Evolutionary conservation across 2,888 invertebrate genomes (phyloP).

Genomic region (Drosophila flavopinicola): DNA sequence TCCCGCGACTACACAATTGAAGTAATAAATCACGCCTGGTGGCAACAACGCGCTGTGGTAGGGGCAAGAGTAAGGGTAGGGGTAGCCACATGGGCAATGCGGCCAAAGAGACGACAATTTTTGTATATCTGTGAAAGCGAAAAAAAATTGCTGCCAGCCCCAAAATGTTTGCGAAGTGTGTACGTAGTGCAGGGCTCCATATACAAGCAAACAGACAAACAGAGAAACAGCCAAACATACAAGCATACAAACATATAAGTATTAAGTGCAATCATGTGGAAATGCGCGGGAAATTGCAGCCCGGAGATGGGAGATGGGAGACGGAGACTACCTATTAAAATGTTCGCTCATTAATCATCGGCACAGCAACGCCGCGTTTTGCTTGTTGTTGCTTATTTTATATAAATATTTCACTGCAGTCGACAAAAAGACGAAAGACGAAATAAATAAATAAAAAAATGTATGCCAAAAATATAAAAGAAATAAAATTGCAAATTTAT

Average conservation of each 20-base stretch:
- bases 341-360: conserved; percentile 77
- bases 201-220: no score
- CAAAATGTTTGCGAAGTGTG: conserved; percentile 31
- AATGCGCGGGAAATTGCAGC: conserved; percentile 66
- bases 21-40: conserved; percentile 73
- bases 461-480: conserved; percentile 37
- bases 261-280: conserved; percentile 78
- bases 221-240: neutral
- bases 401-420: conserved; percentile 52
- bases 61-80: neutral
- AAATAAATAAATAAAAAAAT: conserved; percentile 1
- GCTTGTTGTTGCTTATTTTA: conserved; percentile 56
- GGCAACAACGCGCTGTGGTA: conserved; percentile 18
- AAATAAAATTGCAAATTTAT: conserved; percentile 70
- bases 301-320: conserved; percentile 34
- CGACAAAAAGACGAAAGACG: conserved; percentile 18
- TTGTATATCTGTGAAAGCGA: conserved; percentile 34
- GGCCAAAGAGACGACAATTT: conserved; percentile 36
- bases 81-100: conserved; percentile 42
- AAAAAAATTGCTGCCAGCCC: conserved; percentile 46
- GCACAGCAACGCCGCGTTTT: conserved; percentile 37
- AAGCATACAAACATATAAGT: conserved; percentile 32
- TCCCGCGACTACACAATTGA: conserved; percentile 78
- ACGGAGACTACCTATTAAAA: conserved; percentile 77
- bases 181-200: conserved; percentile 16